Percentiles rank a stretch among this genome's conserved stretches.
phyloP scores from a whole-genome alignment of 2,113 vertebrate genomes.

The Hemibates koningsi region DNA sequence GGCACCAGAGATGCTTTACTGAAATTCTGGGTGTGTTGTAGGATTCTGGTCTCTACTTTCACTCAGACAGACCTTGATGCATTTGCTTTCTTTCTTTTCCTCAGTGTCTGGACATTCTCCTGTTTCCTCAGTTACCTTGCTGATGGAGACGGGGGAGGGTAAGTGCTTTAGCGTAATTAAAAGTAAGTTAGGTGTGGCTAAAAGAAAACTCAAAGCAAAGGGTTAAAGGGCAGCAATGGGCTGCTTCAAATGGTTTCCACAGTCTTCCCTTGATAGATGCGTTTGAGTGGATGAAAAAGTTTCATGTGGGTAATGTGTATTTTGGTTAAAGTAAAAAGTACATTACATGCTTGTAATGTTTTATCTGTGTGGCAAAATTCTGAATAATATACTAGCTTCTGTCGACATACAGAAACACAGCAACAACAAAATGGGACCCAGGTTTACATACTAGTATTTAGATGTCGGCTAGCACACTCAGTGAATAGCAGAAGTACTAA shows the following conservation, averaged over 20 bases:
- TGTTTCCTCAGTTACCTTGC: slow-evolving; percentile 13
- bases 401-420: background rate
- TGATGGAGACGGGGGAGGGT: background rate
- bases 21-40: background rate
- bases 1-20: slow-evolving; percentile 48
- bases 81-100: background rate
- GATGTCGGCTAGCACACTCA: background rate
- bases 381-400: background rate
- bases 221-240: slow-evolving; percentile 43
- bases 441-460: background rate
- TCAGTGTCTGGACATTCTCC: slow-evolving; percentile 11
- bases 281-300: background rate
- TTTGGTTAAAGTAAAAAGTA: background rate
- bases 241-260: background rate
- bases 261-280: background rate
- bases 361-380: background rate
- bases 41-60: background rate
- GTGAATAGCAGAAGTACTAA: background rate
- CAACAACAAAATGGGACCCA: background rate
- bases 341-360: background rate
- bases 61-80: background rate
- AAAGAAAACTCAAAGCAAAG: slow-evolving; percentile 39
- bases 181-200: background rate
- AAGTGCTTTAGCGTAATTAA: slow-evolving; percentile 35
- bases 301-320: background rate